phyloP scores from a whole-genome alignment of 2,888 invertebrate species.

The Hemithea aestivaria region DNA sequence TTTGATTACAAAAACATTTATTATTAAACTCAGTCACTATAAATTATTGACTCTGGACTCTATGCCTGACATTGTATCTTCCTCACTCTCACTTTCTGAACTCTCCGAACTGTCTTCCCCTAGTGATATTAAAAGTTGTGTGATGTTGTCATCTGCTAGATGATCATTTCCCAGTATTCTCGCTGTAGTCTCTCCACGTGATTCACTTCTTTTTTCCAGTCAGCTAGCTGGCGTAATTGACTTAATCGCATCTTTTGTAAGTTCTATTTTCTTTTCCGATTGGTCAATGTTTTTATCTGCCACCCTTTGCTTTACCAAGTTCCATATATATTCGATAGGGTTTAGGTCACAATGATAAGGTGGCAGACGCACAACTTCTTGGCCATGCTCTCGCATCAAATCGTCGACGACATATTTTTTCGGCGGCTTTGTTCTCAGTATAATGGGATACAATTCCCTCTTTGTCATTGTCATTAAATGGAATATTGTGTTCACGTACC shows the following conservation, averaged over 20 bases:
- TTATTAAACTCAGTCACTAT: slow-evolving; percentile 9
- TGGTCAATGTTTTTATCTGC: slow-evolving; percentile 33
- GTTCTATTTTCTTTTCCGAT: slow-evolving; percentile 29
- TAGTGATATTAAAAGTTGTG: slow-evolving; percentile 13
- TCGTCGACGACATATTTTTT: slow-evolving; percentile 24
- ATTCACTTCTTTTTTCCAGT: slow-evolving; percentile 12
- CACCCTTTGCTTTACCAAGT: slow-evolving; percentile 31
- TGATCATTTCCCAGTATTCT: slow-evolving; percentile 20
- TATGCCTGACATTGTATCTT: slow-evolving; percentile 11
- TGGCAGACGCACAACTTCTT: slow-evolving; percentile 25
- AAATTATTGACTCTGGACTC: slow-evolving; percentile 10
- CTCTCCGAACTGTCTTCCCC: slow-evolving; percentile 14
- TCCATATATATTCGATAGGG: slow-evolving; percentile 29
- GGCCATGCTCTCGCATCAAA: slow-evolving; percentile 19
- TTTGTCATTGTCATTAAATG: slow-evolving; percentile 23
- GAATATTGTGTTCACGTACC: slow-evolving; percentile 21
- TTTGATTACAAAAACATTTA: slow-evolving; percentile 8
- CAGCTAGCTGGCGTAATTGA: slow-evolving; percentile 7
- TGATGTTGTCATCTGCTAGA: slow-evolving; percentile 11
- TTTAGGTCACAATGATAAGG: slow-evolving; percentile 25
- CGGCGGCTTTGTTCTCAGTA: slow-evolving; percentile 15
- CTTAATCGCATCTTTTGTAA: slow-evolving; percentile 6
- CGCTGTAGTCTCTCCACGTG: slow-evolving; percentile 16
- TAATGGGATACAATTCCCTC: slow-evolving; percentile 14
- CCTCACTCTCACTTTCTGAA: slow-evolving; percentile 11